Base-by-base conservation (phyloP, 2,888 invertebrate genomes). In the Cerceris ruficornis region DNA sequence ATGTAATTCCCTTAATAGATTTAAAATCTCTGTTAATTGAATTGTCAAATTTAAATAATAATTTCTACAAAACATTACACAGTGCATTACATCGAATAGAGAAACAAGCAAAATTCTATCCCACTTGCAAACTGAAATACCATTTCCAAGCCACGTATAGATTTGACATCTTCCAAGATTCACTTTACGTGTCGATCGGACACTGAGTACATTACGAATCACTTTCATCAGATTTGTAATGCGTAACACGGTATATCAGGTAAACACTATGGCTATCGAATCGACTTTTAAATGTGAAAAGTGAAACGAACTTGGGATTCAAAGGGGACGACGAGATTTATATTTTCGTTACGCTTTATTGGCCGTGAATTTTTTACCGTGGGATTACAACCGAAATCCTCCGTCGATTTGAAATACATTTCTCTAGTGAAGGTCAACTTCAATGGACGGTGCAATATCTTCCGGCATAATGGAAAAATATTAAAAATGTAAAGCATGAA, bases 231-330 rank as follows among this genome's bases (percentile, higher is more conserved):
- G 52, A 65, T 73, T 80, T 71, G 7, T 28, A 14, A 46, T 50
- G 57, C 74, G 68, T 74, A 62, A 71, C 8, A 8, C 50, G 17
- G 41, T 39, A 61, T 14, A 49, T 59, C 60, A 52, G 9, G 6
- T 11, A 28, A 50, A 6, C 46, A 17, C 43, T 46, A 55, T 43
- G 65, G 65, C 55, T 46, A 52, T 43, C 41, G 70, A 71, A 71
- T 59, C 58, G 60, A 42, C 17, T 39, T 43, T 9, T n/a, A 57
- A 71, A 68, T 68, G 70, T 66, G 69, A 64, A 77, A 80, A 75
- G 67, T 67, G 62, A 72, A 66, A 62, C 62, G 17, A 58, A 14
- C 39, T 41, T 7, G 17, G 39, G 60, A 70, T 60, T 58, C 55
- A 17, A 41, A 61, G 46, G 14, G 17, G 41, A 14, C n/a, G 43